Base-by-base conservation (phyloP, 2,113 vertebrate genomes). In the Scomber colias region DNA sequence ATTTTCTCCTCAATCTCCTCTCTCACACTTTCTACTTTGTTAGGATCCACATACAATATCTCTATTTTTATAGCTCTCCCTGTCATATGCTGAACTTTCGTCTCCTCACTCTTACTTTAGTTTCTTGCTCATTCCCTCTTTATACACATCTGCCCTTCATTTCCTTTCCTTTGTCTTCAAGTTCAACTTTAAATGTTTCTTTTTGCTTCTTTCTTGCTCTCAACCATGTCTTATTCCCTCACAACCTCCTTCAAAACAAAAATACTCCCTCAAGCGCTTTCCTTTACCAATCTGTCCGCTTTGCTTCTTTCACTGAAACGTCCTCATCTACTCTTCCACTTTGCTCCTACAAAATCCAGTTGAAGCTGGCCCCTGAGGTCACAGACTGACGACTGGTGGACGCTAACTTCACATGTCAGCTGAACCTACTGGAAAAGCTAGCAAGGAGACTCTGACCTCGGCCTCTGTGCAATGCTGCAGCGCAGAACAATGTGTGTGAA, bases 1-100 rank as follows among this genome's bases (percentile, higher is more conserved):
- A 90, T 89, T 90, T 88, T 82, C 88, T 86, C 44, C 73, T 75
- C 57, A 87, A 30, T 71, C 71, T 68, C 62, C 61, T 81, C 79
- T 84, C 75, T 75, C 15, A 3, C 81, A 77, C 77, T 82, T 89
- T 85, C 77, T 70, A 76, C 71, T 82, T 75, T 62, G 24, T 77
- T 79, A 55, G 21, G 31, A 82, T 75, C 56, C 50, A 90, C 85
- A 67, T 74, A 69, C 79, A 81, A 82, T 46, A 79, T 76, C 82
- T 83, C 84, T 87, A 53, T 71, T 62, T 83, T 74, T 69, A 79
- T 46, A 71, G 17, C 65, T 68, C 46, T 56, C 35, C 45, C 65
- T 81, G 24, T 4, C 44, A 11, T 21, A 12, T 0, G 24, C 11
- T n/a, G 6, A 46, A 61, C 48, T 77, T 49, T 53, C 13, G 60